Evolutionary conservation across 1,140 invertebrate genomes (phyloP), one percentile per base, ranked within the genome.

Genomic region (Euwallacea similis): DNA sequence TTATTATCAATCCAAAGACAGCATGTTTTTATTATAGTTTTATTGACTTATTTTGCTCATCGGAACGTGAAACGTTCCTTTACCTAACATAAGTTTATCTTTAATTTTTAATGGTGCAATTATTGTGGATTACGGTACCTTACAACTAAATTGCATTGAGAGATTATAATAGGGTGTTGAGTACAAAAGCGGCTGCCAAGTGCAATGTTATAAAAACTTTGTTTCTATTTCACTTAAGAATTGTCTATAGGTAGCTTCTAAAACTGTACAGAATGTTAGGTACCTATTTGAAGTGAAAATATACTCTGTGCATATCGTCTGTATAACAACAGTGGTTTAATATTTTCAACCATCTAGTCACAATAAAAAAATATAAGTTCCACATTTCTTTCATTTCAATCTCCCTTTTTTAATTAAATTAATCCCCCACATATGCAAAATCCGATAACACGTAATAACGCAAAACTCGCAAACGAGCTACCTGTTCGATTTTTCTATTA

Each of bases 281-380:
- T 77, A 76, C 76, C 63, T 63, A 64, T 76, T 75, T 66, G 67
- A 62, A 67, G 65, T 58, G 42, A 58, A 63, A 47, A 76, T 78
- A 78, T 81, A 81, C 79, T 79, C 79, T 80, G 75, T 78, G 76
- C 77, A 81, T 81, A 81, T 81, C 78, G 79, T 81, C 80, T 81
- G 77, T 81, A 81, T 68, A 67, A 72, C 21, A 33, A 33, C 66
- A 67, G 78, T 74, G 79, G 77, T 78, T 80, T 73, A 73, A 77
- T 66, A 80, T 81, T 80, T 80, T 80, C 80, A 80, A 66, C 75
- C 79, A 79, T 81, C 80, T 81, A 81, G 79, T 81, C 80, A 81
- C 69, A 81, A 81, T 80, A 81, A 81, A 78, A 75, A 66, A 63
- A 63, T 63, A 63, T 50, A 50, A 50, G 21, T 33, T 33, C 21